These are phyloP conservation scores for Agapostemon virescens DNA, from an alignment of 2,888 invertebrate species.

Conservation along the genomic window DNA sequence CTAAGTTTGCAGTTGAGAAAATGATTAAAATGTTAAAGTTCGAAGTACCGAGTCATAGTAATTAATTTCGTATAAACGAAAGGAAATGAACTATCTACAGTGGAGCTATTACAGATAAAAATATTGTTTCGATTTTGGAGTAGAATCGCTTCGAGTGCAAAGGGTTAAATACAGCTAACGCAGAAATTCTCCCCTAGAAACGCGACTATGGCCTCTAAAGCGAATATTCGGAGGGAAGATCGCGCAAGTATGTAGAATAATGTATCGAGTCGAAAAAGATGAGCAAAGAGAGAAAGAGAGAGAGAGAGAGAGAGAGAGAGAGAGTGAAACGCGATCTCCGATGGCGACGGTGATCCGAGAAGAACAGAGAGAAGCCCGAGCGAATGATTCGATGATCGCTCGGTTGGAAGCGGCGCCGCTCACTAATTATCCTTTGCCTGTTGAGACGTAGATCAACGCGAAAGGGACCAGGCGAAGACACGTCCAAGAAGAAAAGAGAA, in stretches of 20 bases:
- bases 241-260: neutral
- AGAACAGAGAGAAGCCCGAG: conserved; percentile 38
- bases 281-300: neutral
- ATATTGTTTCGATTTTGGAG: too few species aligned
- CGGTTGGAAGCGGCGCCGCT: conserved; percentile 69
- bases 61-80: too few species aligned
- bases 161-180: too few species aligned
- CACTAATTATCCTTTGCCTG: conserved; percentile 74
- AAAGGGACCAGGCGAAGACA: conserved; percentile 46
- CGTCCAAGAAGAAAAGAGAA: conserved; percentile 24
- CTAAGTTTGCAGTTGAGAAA: too few species aligned
- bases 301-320: neutral
- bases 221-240: too few species aligned
- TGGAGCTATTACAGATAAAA: too few species aligned
- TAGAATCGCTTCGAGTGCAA: too few species aligned
- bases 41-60: too few species aligned
- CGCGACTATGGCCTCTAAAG: too few species aligned
- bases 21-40: too few species aligned
- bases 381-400: conserved; percentile 69
- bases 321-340: conserved; percentile 28
- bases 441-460: conserved; percentile 62
- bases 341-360: conserved; percentile 41
- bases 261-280: neutral
- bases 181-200: too few species aligned
- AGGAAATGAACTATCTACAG: too few species aligned